These are phyloP conservation scores for Cephus pygmeus DNA, from an alignment of 2,888 invertebrate species.

Conservation along the genomic window DNA sequence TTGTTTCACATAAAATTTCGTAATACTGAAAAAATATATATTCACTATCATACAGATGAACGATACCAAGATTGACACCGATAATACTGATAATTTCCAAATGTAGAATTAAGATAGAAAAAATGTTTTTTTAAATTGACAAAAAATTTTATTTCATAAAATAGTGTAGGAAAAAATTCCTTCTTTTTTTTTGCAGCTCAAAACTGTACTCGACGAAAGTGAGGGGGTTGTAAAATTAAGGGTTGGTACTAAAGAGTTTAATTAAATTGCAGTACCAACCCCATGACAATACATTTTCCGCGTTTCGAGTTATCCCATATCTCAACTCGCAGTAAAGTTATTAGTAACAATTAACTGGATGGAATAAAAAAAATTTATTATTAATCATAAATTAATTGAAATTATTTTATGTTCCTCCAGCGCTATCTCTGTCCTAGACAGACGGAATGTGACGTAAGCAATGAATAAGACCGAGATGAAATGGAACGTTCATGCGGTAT, in stretches of 20 bases:
- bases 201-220: background rate
- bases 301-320: background rate
- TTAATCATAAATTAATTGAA: background rate
- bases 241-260: background rate
- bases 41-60: no score
- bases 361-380: background rate
- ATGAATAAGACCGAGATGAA: background rate
- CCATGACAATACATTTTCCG: background rate
- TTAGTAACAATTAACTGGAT: background rate
- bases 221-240: background rate
- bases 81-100: no score
- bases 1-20: no score
- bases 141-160: no score
- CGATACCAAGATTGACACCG: no score
- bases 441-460: background rate
- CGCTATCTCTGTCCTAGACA: background rate
- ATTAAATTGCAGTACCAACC: background rate
- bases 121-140: no score
- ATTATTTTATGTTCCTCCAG: background rate
- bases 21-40: no score
- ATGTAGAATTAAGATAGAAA: no score
- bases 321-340: background rate
- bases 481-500: background rate
- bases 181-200: background rate
- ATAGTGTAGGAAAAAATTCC: background rate